Evolutionary conservation across 2,113 vertebrate species (phyloP).

Genomic region (Bombycilla garrulus): DNA sequence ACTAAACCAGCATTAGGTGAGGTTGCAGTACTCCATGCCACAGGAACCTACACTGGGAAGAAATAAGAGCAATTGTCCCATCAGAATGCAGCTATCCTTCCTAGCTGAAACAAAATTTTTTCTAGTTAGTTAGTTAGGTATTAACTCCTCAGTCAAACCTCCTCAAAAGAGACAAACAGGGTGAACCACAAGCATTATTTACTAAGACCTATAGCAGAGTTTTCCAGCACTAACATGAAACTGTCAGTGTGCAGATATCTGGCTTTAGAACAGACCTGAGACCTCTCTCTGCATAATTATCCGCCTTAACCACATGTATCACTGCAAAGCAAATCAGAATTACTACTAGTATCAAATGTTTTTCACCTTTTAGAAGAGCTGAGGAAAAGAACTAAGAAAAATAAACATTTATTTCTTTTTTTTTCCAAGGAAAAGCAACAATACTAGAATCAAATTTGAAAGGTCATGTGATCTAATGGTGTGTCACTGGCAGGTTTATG

Average conservation of each 20-base stretch:
- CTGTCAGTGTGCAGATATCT: constrained; percentile 71
- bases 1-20: not conserved
- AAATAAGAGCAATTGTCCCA: not conserved
- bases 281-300: constrained; percentile 72
- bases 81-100: not conserved
- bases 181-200: not conserved
- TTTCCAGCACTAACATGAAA: constrained; percentile 58
- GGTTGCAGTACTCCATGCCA: not conserved
- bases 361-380: not conserved
- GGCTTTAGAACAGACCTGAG: constrained; percentile 74
- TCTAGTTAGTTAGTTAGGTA: not conserved
- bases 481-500: constrained; percentile 76
- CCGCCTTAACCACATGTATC: constrained; percentile 79
- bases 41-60: not conserved
- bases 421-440: constrained; percentile 43
- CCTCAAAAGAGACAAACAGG: not conserved
- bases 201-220: not conserved
- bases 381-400: constrained; percentile 2
- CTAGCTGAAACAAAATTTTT: not conserved
- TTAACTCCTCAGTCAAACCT: not conserved
- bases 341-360: constrained; percentile 46
- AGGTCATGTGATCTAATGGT: constrained; percentile 72
- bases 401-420: not conserved
- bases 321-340: constrained; percentile 69
- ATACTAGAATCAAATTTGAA: constrained; percentile 59